A percentile compares a stretch with the other conserved stretches of the same genome.
Evolutionary conservation across 2,797 vertebrate species (phyloP).

Genomic region (Ataeniobius toweri): DNA sequence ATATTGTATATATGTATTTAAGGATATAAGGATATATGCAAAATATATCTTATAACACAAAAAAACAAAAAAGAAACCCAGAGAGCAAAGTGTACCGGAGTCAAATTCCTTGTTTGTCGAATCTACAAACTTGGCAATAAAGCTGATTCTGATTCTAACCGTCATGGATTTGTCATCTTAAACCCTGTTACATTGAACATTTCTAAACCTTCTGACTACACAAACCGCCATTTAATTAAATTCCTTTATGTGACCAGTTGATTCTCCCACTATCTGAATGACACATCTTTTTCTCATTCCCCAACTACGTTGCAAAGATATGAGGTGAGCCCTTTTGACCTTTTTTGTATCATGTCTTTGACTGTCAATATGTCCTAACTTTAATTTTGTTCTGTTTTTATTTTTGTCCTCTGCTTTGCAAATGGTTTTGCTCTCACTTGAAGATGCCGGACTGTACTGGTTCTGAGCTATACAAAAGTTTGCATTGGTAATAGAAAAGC

Average conservation of each 20-base stretch:
- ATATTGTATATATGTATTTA: too few species aligned
- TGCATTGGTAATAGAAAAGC: not conserved
- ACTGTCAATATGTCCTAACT: conserved; percentile 11
- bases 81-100: too few species aligned
- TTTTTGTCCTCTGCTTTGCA: conserved; percentile 17
- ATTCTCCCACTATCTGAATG: too few species aligned
- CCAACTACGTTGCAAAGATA: conserved; percentile 53
- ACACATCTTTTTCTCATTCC: not conserved
- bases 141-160: too few species aligned
- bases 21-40: too few species aligned
- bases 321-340: conserved; percentile 3
- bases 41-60: too few species aligned
- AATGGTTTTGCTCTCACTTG: conserved; percentile 11
- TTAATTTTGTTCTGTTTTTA: conserved; percentile 24
- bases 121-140: too few species aligned
- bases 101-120: too few species aligned
- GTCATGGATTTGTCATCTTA: too few species aligned
- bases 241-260: too few species aligned
- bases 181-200: too few species aligned
- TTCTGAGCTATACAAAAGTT: conserved; percentile 1
- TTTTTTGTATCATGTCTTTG: conserved; percentile 14
- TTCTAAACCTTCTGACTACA: conserved; percentile 23
- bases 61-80: too few species aligned
- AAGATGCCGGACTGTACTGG: conserved; percentile 9
- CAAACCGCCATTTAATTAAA: not conserved